Conservation (phyloP, 1,140 invertebrate species). For the Steinernema khuongi region DNA sequence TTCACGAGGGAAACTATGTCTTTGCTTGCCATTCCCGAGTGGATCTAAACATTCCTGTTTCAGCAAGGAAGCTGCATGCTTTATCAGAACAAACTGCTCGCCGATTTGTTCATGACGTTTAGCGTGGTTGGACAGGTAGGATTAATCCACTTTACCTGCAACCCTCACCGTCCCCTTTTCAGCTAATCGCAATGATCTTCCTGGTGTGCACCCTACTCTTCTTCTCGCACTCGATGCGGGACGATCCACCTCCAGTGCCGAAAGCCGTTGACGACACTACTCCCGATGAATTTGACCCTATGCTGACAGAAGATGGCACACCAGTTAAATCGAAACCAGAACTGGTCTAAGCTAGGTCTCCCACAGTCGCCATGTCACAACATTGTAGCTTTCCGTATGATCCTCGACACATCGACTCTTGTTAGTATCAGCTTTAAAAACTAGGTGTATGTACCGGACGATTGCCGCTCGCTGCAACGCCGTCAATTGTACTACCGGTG, state of each 20-base stretch:
- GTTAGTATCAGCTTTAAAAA: too few relatives aligned
- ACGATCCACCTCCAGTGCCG: slow-evolving; percentile 43
- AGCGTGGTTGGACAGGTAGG: slow-evolving; percentile 50
- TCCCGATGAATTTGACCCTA: slow-evolving; percentile 26
- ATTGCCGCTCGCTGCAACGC: too few relatives aligned
- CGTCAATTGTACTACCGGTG: not conserved
- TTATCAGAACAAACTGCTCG: slow-evolving; percentile 55
- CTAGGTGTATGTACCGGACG: too few relatives aligned
- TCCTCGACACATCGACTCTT: not conserved
- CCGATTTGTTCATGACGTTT: slow-evolving; percentile 55
- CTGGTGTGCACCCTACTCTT: slow-evolving; percentile 49
- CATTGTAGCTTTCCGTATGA: slow-evolving; percentile 2
- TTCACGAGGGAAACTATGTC: too few relatives aligned
- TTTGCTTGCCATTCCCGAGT: too few relatives aligned
- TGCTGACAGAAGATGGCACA: slow-evolving; percentile 20
- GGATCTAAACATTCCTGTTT: not conserved
- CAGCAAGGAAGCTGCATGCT: slow-evolving; percentile 53
- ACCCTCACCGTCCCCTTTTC: slow-evolving; percentile 30
- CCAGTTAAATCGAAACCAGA: not conserved
- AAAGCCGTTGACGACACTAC: slow-evolving; percentile 17
- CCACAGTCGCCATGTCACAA: slow-evolving; percentile 2
- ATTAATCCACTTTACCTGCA: not conserved
- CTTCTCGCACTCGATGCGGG: slow-evolving; percentile 41
- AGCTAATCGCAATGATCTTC: slow-evolving; percentile 54
- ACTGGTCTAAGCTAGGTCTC: not conserved